phyloP scores from a whole-genome alignment of 2,888 invertebrate species.

The Sarcophaga rosellei region DNA sequence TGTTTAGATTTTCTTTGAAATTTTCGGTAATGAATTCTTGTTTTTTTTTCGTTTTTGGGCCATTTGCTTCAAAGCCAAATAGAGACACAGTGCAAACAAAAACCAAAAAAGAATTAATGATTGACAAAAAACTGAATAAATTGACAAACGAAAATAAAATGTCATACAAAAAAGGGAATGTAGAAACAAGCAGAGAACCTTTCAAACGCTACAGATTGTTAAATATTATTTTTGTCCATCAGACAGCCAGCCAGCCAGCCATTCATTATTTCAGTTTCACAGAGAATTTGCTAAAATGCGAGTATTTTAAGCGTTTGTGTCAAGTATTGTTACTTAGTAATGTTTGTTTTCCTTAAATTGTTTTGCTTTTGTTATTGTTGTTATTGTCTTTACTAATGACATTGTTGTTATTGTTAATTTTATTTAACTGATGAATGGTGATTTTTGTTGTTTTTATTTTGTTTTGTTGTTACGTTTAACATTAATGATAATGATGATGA shows the following conservation, averaged over 20 bases:
- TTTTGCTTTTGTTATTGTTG: constrained; percentile 41
- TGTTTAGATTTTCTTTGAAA: not conserved
- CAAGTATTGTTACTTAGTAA: not conserved
- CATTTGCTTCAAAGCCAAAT: constrained; percentile 43
- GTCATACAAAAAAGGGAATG: not conserved
- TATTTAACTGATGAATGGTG: constrained; percentile 54
- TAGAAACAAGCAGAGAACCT: too few relatives aligned
- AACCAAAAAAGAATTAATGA: not conserved
- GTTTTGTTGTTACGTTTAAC: constrained; percentile 43
- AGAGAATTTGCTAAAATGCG: constrained; percentile 19
- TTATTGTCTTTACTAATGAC: constrained; percentile 53
- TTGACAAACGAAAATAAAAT: not conserved
- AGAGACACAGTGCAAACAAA: constrained; percentile 9
- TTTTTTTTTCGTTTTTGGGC: not conserved
- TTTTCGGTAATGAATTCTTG: not conserved
- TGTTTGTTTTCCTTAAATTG: constrained; percentile 13
- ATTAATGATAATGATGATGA: constrained; percentile 32
- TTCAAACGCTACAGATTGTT: too few relatives aligned
- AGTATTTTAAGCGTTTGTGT: constrained; percentile 20
- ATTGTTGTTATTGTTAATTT: constrained; percentile 3
- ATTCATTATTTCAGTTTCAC: constrained; percentile 32
- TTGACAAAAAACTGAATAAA: not conserved
- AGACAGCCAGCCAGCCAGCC: too few relatives aligned
- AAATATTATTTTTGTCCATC: too few relatives aligned
- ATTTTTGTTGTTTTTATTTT: constrained; percentile 37